These are phyloP conservation scores for Pseudobourletiella spinata DNA, from an alignment of 1,140 invertebrate genomes.

Conservation along the genomic window DNA sequence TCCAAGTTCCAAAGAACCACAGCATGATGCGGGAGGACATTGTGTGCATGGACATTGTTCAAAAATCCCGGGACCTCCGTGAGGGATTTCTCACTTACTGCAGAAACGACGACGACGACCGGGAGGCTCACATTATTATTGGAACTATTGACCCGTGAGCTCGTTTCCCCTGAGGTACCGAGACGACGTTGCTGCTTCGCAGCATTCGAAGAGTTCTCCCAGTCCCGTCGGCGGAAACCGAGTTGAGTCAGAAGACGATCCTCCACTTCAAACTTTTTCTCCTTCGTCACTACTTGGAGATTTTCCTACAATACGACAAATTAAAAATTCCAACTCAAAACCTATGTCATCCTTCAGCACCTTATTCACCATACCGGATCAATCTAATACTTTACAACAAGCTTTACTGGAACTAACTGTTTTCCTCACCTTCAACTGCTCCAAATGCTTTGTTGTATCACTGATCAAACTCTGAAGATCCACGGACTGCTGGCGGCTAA, in stretches of 20 bases:
- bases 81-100: slow-evolving; percentile 18
- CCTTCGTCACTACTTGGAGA: slow-evolving; percentile 16
- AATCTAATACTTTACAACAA: neutral
- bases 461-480: slow-evolving; percentile 30
- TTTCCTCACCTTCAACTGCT: slow-evolving; percentile 26
- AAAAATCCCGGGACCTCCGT: slow-evolving; percentile 25
- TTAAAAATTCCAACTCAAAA: slow-evolving; percentile 1
- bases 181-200: neutral
- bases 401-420: neutral
- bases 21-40: slow-evolving; percentile 14
- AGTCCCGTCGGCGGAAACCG: slow-evolving; percentile 24
- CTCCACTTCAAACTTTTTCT: slow-evolving; percentile 33
- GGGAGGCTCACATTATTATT: neutral
- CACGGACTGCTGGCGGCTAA: slow-evolving; percentile 27
- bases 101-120: slow-evolving; percentile 22
- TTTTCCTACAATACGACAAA: slow-evolving; percentile 19
- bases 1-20: slow-evolving; percentile 33
- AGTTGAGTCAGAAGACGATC: slow-evolving; percentile 31
- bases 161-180: neutral
- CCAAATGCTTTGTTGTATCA: slow-evolving; percentile 33
- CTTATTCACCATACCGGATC: neutral
- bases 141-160: neutral
- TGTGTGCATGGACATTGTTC: slow-evolving; percentile 17
- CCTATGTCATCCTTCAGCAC: neutral
- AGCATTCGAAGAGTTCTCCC: neutral